Conservation (phyloP, 1,140 invertebrate genomes). For the Diorhabda sublineata region DNA sequence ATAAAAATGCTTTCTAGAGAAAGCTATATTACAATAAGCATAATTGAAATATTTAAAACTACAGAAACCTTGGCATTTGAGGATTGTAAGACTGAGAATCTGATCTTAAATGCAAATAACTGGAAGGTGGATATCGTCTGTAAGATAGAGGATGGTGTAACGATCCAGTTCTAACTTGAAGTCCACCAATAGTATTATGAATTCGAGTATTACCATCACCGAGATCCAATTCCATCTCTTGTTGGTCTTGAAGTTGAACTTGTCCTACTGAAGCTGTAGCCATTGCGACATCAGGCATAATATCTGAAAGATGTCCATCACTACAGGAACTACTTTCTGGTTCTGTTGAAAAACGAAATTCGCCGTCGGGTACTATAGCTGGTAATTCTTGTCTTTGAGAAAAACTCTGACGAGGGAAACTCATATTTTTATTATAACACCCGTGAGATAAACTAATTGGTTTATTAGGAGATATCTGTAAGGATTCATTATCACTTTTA, state of each 20-base stretch:
- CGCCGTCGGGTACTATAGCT: slow-evolving; percentile 45
- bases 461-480: slow-evolving; percentile 36
- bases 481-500: slow-evolving; percentile 32
- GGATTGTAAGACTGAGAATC: slow-evolving; percentile 35
- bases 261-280: slow-evolving; percentile 70
- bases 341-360: slow-evolving; percentile 48
- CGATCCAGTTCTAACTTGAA: slow-evolving; percentile 22
- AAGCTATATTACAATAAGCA: slow-evolving; percentile 26
- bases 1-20: slow-evolving; percentile 18
- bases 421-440: slow-evolving; percentile 53
- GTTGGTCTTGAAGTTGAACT: slow-evolving; percentile 62
- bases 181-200: slow-evolving; percentile 25
- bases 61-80: slow-evolving; percentile 32
- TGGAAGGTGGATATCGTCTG: slow-evolving; percentile 37
- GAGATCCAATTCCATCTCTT: slow-evolving; percentile 64
- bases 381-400: slow-evolving; percentile 39
- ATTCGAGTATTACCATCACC: slow-evolving; percentile 68
- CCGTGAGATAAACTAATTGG: slow-evolving; percentile 10
- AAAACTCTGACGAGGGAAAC: slow-evolving; percentile 55
- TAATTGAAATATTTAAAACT: slow-evolving; percentile 31
- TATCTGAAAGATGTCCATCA: slow-evolving; percentile 70
- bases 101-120: slow-evolving; percentile 39
- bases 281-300: slow-evolving; percentile 88
- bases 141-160: slow-evolving; percentile 34
- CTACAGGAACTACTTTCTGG: slow-evolving; percentile 58